A percentile compares a stretch with the other conserved stretches of the same genome.
phyloP scores from a whole-genome alignment of 2,113 vertebrate genomes.

The Pholis gunnellus region DNA sequence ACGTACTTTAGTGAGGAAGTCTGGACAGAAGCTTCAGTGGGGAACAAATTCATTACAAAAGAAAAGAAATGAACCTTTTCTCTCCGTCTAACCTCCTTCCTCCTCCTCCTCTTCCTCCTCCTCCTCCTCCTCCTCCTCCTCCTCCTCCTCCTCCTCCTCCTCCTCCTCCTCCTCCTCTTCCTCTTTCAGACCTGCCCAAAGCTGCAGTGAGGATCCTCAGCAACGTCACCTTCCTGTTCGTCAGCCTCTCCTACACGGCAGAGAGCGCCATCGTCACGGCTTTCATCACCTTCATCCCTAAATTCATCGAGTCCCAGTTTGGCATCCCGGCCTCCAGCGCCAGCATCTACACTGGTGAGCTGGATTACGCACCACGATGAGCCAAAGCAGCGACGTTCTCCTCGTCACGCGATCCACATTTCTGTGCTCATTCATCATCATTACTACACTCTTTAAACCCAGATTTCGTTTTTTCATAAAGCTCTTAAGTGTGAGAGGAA shows the following conservation, averaged over 20 bases:
- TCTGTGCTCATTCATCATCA: not conserved
- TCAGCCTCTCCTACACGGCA: conserved; percentile 99
- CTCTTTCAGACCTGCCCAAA: conserved; percentile 92
- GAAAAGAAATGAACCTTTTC: not conserved
- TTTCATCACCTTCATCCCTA: conserved; percentile 99
- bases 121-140: not conserved
- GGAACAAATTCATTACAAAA: not conserved
- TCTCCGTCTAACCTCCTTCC: accelerated
- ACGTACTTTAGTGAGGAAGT: no score
- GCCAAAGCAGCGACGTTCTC: not conserved
- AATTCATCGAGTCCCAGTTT: conserved; percentile 99
- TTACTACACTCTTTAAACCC: no score
- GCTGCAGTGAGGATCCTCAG: conserved; percentile 98
- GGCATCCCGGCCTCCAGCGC: conserved; percentile 98
- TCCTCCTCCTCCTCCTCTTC: not conserved
- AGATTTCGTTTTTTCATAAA: not conserved
- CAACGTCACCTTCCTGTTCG: conserved; percentile 99
- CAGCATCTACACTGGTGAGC: conserved; percentile 99
- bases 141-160: not conserved
- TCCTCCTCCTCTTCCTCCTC: not conserved
- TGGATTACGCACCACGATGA: accelerated
- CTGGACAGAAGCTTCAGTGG: not conserved
- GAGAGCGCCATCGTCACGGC: conserved; percentile 99
- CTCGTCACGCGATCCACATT: not conserved
- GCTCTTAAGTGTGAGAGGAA: no score